Base-by-base conservation (phyloP, 1,140 invertebrate species). In the Pseudobourletiella spinata region DNA sequence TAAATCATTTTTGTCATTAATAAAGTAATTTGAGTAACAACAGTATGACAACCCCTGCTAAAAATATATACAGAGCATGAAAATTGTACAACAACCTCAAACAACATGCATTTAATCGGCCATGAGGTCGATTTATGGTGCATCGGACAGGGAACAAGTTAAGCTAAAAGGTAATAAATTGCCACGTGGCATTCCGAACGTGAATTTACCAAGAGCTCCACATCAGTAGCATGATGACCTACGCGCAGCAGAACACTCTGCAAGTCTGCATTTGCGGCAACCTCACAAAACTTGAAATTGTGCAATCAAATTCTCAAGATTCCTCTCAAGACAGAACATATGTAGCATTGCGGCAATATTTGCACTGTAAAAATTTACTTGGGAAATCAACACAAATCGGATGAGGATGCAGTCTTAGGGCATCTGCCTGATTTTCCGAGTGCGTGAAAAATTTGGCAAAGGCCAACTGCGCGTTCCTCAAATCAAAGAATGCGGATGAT, bases 231-330 rank as follows among this genome's bases (percentile, higher is more conserved):
- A 56, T 62, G n/a, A n/a, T n/a, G 6, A 62, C 60, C 0, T 57
- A 62, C 52, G 57, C 60, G 1, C 20, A 54, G 32, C 39, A 46
- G 29, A 8, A 39, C 24, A 26, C 30, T 29, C 15, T 18, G 1
- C 60, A 62, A 20, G 22, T 62, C 22, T 62, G 16, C 18, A 24
- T 62, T 2, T 62, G 50, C 24, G 60, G 60, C 16, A 18, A 4
- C n/a, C 24, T 0, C 50, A 46, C 60, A 62, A 11, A 55, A 50
- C 4, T 39, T 14, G n/a, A n/a, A n/a, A n/a, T n/a, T n/a, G n/a
- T n/a, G n/a, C n/a, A n/a, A n/a, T n/a, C n/a, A n/a, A n/a, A n/a
- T n/a, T n/a, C n/a, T n/a, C n/a, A n/a, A n/a, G n/a, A n/a, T n/a
- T n/a, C n/a, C n/a, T n/a, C n/a, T n/a, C n/a, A n/a, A n/a, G n/a